These are phyloP conservation scores for Colletes gigas DNA, from an alignment of 1,140 invertebrate genomes.

Conservation along the genomic window DNA sequence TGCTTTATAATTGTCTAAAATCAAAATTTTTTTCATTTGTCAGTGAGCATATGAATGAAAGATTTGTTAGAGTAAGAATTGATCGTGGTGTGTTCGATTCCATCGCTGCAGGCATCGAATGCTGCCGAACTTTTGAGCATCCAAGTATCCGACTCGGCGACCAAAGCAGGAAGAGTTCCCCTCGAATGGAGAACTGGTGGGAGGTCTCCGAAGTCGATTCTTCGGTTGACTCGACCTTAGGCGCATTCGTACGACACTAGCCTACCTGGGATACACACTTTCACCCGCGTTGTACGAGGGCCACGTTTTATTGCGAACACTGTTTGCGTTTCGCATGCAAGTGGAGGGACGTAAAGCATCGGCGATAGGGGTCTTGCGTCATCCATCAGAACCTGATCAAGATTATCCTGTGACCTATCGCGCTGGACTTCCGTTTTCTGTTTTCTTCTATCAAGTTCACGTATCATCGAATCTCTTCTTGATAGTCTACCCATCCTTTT, in stretches of 20 bases:
- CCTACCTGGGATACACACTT: background rate
- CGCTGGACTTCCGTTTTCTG: constrained; percentile 41
- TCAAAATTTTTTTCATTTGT: no score
- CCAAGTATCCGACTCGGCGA: no score
- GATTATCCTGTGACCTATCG: constrained; percentile 51
- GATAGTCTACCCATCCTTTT: background rate
- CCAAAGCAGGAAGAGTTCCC: no score
- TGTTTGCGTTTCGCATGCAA: constrained; percentile 42
- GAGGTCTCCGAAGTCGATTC: no score
- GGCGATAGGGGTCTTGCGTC: constrained; percentile 19
- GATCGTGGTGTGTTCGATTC: no score
- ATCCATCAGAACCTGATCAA: constrained; percentile 61
- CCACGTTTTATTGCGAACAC: constrained; percentile 59
- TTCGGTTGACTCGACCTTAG: background rate
- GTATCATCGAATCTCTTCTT: constrained; percentile 25
- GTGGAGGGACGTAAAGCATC: constrained; percentile 1
- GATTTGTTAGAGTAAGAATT: no score
- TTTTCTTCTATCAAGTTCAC: background rate
- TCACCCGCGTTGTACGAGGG: background rate
- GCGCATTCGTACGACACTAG: background rate
- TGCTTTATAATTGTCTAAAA: no score
- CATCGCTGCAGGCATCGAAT: no score
- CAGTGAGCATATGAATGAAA: no score
- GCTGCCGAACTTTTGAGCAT: no score
- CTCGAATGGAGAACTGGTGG: no score